These are phyloP conservation scores for Salminus brasiliensis DNA, from an alignment of 2,113 vertebrate genomes.

Conservation along the genomic window DNA sequence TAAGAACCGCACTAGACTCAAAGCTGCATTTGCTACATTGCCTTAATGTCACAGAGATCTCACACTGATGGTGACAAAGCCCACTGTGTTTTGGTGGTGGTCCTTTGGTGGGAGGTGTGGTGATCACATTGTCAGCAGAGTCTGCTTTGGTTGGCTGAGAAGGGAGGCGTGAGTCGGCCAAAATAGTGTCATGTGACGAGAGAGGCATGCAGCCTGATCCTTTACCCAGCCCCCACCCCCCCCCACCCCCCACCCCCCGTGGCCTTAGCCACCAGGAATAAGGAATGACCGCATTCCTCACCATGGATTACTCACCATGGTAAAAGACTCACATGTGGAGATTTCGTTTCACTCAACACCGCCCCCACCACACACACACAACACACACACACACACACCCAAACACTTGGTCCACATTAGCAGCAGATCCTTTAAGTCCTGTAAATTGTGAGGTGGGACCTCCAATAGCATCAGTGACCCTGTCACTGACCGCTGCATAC, in stretches of 20 bases:
- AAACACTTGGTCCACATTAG: not conserved
- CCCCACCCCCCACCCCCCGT: conserved; percentile 49
- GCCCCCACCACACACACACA: conserved; percentile 14
- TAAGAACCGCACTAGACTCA: not conserved
- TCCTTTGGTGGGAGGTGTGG: conserved; percentile 36
- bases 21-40: not conserved
- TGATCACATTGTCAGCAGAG: conserved; percentile 53
- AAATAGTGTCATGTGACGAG: conserved; percentile 64
- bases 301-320: conserved; percentile 56
- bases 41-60: conserved; percentile 27
- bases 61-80: conserved; percentile 22
- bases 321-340: conserved; percentile 57
- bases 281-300: conserved; percentile 66
- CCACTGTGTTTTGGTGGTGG: conserved; percentile 46
- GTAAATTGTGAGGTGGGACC: no score
- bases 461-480: no score
- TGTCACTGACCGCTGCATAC: no score
- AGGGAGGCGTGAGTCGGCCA: conserved; percentile 67
- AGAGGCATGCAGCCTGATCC: conserved; percentile 48
- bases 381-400: not conserved
- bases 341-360: conserved; percentile 6
- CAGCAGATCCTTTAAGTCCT: no score
- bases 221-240: conserved; percentile 23
- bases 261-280: conserved; percentile 42
- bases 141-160: conserved; percentile 67